phyloP scores from a whole-genome alignment of 2,888 invertebrate genomes.

The Spilosoma lubricipeda region DNA sequence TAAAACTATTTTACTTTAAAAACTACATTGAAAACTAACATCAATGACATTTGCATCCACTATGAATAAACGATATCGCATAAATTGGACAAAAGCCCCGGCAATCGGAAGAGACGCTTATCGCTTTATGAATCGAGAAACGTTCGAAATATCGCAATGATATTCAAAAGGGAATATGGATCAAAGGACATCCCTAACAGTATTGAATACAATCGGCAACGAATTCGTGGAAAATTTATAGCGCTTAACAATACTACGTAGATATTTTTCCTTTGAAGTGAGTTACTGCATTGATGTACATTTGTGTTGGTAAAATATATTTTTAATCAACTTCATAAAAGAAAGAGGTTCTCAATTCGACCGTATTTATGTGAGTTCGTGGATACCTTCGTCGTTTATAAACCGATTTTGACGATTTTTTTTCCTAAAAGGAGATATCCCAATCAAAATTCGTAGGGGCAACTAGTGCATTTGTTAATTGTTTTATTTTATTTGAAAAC shows the following conservation, averaged over 20 bases:
- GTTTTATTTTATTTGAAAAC: no score
- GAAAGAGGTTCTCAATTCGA: no score
- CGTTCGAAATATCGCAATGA: conserved; percentile 4
- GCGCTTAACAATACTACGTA: not conserved
- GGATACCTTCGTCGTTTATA: no score
- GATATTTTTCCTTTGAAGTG: conserved; percentile 4
- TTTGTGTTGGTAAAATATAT: not conserved
- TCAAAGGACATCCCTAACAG: conserved; percentile 16
- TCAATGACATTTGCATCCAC: not conserved
- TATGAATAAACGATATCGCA: not conserved
- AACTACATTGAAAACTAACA: not conserved
- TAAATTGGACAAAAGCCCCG: conserved; percentile 2
- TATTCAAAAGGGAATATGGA: conserved; percentile 11
- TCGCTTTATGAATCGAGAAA: conserved; percentile 2
- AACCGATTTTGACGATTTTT: no score
- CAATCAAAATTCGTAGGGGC: no score
- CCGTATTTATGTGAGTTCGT: no score
- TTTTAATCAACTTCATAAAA: no score
- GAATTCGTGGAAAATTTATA: conserved; percentile 12
- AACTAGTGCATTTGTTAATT: no score
- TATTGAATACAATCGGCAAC: conserved; percentile 13
- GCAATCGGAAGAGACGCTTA: conserved; percentile 6
- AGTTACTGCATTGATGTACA: not conserved
- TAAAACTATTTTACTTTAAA: no score
- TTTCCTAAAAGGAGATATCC: no score